Base-by-base conservation (phyloP, 2,888 invertebrate genomes). In the Caenorhabditis zanzibari region DNA sequence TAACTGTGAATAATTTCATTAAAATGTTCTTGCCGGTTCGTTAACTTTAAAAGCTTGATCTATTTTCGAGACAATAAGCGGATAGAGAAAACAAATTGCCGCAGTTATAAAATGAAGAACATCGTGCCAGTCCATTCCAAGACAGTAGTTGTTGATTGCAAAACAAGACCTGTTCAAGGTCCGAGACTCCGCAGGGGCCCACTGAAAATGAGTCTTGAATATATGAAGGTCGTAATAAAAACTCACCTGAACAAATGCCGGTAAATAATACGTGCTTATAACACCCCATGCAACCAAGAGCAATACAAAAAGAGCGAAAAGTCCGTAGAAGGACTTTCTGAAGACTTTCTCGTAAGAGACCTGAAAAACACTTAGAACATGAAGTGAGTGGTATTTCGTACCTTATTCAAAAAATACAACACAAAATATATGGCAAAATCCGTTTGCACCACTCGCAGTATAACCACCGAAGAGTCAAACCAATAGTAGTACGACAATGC, bases 121-220 rank as follows among this genome's bases (percentile, higher is more conserved):
- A 14, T 66, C 66, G 22, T 66, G 49, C 49, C 49, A 66, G 35
- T 66, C 66, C 10, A 47, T 52, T 32, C 66, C 66, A 22, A 52
- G 52, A 2, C 44, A 44, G 16, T 26, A 28, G 14, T 26, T 3
- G 2, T 44, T 47, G 5, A 14, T 24, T 0, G 41, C 7, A 6
- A 64, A 22, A 28, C 64, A 64, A 4, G 22, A 14, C 16, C 4
- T 38, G n/a, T 64, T 64, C 10, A 64, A 28, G 2, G 44, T 64
- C 4, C 64, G 26, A 9, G 64, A 64, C 49, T 64, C 64, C 0
- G 64, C 64, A 1, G 64, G 49, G 3, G 64, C 47, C 44, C 26
- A 64, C 64, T 64, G 28, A 16, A 64, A 64, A n/a, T 0, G 6
- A 61, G 22, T 32, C 32, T 6, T 7, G 32, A 32, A 32, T 6